Evolutionary conservation across 2,797 vertebrate species (phyloP).

Genomic region (Sebastolobus altivelis): DNA sequence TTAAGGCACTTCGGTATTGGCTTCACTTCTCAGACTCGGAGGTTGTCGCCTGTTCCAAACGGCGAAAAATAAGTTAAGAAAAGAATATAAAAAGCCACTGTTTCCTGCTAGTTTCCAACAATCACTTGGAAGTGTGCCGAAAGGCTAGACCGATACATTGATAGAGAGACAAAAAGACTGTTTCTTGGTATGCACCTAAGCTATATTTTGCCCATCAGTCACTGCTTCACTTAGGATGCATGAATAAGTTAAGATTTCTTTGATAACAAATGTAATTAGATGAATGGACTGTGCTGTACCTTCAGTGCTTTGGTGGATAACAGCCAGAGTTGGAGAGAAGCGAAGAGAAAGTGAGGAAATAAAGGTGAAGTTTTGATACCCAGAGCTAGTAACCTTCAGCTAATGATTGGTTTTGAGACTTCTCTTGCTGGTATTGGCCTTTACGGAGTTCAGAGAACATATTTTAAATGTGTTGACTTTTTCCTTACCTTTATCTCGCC

Average conservation of each 20-base stretch:
- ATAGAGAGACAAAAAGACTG: neutral
- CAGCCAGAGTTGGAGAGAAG: constrained; percentile 20
- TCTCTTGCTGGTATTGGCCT: constrained; percentile 58
- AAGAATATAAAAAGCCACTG: neutral
- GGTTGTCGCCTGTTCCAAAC: neutral
- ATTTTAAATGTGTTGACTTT: constrained; percentile 63
- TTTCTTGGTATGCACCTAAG: neutral
- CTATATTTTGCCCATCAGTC: neutral
- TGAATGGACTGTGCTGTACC: constrained; percentile 2
- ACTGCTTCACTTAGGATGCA: neutral
- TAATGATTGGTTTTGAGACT: constrained; percentile 69
- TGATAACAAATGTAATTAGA: constrained; percentile 21
- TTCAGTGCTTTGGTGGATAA: constrained; percentile 25
- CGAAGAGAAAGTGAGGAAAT: constrained; percentile 21
- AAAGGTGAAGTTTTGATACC: constrained; percentile 60
- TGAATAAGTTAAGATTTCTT: constrained; percentile 6
- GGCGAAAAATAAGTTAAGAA: neutral
- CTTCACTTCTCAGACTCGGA: no score
- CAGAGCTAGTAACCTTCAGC: constrained; percentile 64
- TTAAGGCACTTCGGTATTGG: no score
- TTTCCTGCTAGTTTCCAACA: neutral
- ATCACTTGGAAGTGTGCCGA: neutral
- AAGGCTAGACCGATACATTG: constrained; percentile 1
- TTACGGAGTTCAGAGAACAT: constrained; percentile 63
- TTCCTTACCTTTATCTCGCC: constrained; percentile 54